These are phyloP conservation scores for Manis javanica DNA, from an alignment of 2,797 vertebrate species.

Conservation along the genomic window DNA sequence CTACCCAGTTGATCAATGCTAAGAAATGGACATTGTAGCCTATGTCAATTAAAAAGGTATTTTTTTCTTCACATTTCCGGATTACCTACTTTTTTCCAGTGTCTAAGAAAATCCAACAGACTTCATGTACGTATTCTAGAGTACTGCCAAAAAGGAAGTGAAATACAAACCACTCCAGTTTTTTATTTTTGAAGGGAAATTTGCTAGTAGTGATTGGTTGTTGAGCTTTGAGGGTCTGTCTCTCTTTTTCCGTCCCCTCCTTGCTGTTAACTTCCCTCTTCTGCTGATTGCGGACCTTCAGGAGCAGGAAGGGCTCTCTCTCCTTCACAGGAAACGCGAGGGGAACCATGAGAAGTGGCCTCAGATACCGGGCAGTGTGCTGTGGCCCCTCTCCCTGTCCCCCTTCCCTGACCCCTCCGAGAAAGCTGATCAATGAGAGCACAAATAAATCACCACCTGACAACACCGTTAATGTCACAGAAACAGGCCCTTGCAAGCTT, in stretches of 20 bases:
- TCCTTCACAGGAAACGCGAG: not conserved
- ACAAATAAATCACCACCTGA: conserved; percentile 70
- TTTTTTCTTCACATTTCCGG: not conserved
- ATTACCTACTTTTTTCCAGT: not conserved
- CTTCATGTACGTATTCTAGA: conserved; percentile 27
- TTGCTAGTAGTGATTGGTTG: not conserved
- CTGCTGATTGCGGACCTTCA: rapidly evolving
- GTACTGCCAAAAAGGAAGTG: not conserved
- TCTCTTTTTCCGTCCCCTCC: not conserved
- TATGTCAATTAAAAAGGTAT: not conserved
- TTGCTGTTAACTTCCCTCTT: rapidly evolving
- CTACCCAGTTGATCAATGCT: not conserved
- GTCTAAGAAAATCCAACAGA: not conserved
- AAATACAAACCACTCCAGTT: not conserved
- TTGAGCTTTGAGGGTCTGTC: not conserved
- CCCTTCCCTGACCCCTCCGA: conserved; percentile 7
- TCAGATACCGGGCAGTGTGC: not conserved
- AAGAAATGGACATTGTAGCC: not conserved
- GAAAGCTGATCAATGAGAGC: conserved; percentile 69
- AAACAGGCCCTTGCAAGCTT: conserved; percentile 71
- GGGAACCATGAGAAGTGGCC: not conserved
- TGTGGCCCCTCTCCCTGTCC: not conserved
- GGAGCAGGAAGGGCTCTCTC: no score
- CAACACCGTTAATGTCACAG: conserved; percentile 71
- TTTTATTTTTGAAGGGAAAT: not conserved